Evolutionary conservation across 30 jellyfish, hydroid and myxozoan species (phyloP), one percentile per base, ranked within the genome.

Genomic region (Hydractinia echinata): DNA sequence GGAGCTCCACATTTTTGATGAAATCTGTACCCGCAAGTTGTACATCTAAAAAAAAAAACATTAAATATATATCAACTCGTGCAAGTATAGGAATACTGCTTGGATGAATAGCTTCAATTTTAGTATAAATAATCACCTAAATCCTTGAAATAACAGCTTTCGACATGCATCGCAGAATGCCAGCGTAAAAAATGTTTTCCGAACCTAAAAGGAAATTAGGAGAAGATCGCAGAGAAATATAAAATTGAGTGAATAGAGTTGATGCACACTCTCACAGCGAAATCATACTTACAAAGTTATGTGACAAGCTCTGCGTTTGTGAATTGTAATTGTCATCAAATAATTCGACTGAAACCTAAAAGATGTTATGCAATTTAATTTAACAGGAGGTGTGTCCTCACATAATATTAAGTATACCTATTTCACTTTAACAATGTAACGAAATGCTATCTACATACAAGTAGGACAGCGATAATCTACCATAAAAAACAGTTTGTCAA

Each of bases 81-180:
- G 76, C 3, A 21, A 15, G 7, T 10, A 6, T 13, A 51, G 8
- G 19, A 4, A 6, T 0, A 6, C 74, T 64, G 74, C 74, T 13
- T 4, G 8, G 4, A 3, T n/a, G 39, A 64, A 13, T 7, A 6
- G 7, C 74, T 13, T n/a, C 7, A 6, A 13, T 64, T 13, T 16
- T 11, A 58, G 18, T 1, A 58, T 0, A 64, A 64, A 64, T 7
- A 64, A 81, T 21, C 62, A 92, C 98, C 98, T 86, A 79, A 92
- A 92, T 4, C 98, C 98, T 74, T 87, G 96, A 76, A 92, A 86
- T 82, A 92, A 89, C 4, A 92, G 90, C 76, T 86, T 87, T 19
- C 93, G 61, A 66, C 98, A 92, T 6, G 96, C 95, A 62, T 92
- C 98, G 76, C 98, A 92, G 76, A 92, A 92, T 51, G 98, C 91